phyloP scores from a whole-genome alignment of 2,797 vertebrate genomes.

The Sylvilagus floridanus region DNA sequence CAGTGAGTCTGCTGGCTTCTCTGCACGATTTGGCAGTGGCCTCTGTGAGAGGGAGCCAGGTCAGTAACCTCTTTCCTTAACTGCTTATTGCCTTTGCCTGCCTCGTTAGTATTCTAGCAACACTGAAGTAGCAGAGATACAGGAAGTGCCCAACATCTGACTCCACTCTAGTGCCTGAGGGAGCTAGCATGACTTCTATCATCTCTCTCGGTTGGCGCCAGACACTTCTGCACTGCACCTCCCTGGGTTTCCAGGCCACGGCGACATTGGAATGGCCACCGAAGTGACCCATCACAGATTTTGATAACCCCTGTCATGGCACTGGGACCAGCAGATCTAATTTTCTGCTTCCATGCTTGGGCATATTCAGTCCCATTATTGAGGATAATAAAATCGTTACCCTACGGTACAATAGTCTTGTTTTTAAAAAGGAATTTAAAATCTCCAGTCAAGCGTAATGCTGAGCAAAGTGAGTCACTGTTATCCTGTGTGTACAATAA shows the following conservation, averaged over 20 bases:
- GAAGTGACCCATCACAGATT: neutral
- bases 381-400: slow-evolving; percentile 77
- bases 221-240: neutral
- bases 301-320: slow-evolving; percentile 50
- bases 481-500: slow-evolving; percentile 71
- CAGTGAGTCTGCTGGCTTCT: slow-evolving; percentile 36
- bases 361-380: slow-evolving; percentile 69
- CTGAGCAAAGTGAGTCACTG: slow-evolving; percentile 73
- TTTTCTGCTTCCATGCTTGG: slow-evolving; percentile 73
- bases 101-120: slow-evolving; percentile 27
- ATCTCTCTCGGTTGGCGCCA: neutral
- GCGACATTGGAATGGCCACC: neutral
- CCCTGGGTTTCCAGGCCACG: neutral
- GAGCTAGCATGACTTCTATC: slow-evolving; percentile 19
- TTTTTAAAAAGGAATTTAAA: slow-evolving; percentile 81
- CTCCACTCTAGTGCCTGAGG: neutral
- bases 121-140: neutral
- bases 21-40: slow-evolving; percentile 16
- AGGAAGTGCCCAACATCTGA: neutral
- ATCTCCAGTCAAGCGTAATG: slow-evolving; percentile 71
- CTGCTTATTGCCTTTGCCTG: slow-evolving; percentile 3
- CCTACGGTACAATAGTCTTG: slow-evolving; percentile 67
- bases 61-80: slow-evolving; percentile 41
- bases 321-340: slow-evolving; percentile 62
- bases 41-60: slow-evolving; percentile 15